These are phyloP conservation scores for Nothoprocta perdicaria DNA, from an alignment of 2,113 vertebrate genomes.

Conservation along the genomic window DNA sequence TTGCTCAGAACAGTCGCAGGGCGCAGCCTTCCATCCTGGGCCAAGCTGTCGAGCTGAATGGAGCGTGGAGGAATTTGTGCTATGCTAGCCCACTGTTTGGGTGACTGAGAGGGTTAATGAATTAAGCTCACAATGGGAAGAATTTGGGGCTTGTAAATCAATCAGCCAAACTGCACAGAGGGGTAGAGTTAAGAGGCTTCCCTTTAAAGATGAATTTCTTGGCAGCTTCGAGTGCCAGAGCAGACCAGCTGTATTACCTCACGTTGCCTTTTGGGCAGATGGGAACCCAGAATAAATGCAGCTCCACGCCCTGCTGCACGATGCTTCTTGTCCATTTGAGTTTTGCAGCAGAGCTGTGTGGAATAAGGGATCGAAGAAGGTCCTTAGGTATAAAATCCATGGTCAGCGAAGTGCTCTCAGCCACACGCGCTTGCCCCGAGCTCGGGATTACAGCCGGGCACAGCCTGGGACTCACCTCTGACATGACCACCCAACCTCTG, in stretches of 20 bases:
- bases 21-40: background rate
- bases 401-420: background rate
- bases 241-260: constrained; percentile 70
- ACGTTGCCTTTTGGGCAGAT: constrained; percentile 67
- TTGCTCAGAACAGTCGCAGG: background rate
- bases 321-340: constrained; percentile 55
- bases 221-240: constrained; percentile 61
- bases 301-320: constrained; percentile 53
- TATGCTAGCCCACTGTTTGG: constrained; percentile 49
- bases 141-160: constrained; percentile 70
- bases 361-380: background rate
- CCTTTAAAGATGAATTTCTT: constrained; percentile 70
- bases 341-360: constrained; percentile 16
- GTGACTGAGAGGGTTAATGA: constrained; percentile 71
- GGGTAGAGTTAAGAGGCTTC: constrained; percentile 65
- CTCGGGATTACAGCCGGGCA: constrained; percentile 17
- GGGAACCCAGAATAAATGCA: constrained; percentile 56
- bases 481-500: background rate
- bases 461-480: constrained; percentile 15
- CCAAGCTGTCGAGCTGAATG: background rate
- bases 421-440: background rate
- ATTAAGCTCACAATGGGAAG: constrained; percentile 64
- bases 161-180: constrained; percentile 49
- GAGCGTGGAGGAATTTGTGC: constrained; percentile 48
- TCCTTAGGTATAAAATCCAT: background rate